Evolutionary conservation across 2,888 invertebrate genomes (phyloP), one percentile per base, ranked within the genome.

Genomic region (Hydrotaea cyrtoneurina): DNA sequence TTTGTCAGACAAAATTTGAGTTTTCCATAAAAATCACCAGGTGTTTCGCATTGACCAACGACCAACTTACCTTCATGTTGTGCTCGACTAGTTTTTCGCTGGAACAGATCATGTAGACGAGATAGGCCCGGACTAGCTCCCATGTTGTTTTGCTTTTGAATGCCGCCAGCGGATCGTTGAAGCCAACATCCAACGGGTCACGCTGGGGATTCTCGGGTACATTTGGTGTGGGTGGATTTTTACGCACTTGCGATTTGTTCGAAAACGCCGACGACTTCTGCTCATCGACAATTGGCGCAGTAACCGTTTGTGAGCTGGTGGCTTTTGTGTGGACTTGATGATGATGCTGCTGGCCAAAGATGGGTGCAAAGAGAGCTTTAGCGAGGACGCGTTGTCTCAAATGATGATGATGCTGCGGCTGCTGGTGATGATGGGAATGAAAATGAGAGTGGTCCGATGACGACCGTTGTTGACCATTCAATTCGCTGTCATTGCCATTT

Each of bases 121-220:
- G 89, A 92, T 97, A 96, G 55, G 98, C 98, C 87, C 99, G 94
- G 74, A 98, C 91, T 88, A 99, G 94, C 93, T 99, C 98, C 93
- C 94, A 95, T 87, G 97, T 98, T 89, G 97, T 97, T 94, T 99
- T 99, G 93, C 98, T 98, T 93, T 97, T 97, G 94, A 98, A 99
- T 31, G 98, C 97, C 88, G 98, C 97, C 89, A 95, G 94, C 31
- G 97, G 96, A 94, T 98, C 96, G 93, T 95, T 95, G 93, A 99
- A 99, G 87, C 94, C 94, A 86, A 96, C 94, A 93, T 98, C 98
- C 88, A 98, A 94, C 2, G 96, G 95, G 93, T 97, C 97, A 13
- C 91, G 89, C 83, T 90, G 91, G 10, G 91, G 90, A 43, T 87
- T 86, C 8, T 87, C 86, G 5, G 89, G 87, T n/a, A 83, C 87